A percentile compares a stretch with the other conserved stretches of the same genome.
Conservation (phyloP, 2,113 vertebrate species). For the Trematocara marginatum region DNA sequence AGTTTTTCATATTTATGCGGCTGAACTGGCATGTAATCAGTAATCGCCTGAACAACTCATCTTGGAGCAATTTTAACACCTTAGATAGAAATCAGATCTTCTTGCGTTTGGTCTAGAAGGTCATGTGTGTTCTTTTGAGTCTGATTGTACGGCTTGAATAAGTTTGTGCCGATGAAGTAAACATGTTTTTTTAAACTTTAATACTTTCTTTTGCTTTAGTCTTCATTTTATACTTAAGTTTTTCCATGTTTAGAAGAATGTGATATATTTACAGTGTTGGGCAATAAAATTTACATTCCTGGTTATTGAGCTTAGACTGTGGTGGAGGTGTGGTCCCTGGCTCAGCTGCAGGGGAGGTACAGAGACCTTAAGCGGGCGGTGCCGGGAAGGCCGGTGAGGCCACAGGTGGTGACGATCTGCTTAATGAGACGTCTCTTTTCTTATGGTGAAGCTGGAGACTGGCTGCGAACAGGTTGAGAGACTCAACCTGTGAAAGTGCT, state of each 20-base stretch:
- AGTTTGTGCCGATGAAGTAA: not conserved
- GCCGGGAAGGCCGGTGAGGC: not conserved
- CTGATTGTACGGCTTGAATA: not conserved
- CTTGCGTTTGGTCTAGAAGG: not conserved
- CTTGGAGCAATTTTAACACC: not conserved
- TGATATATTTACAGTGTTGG: not conserved
- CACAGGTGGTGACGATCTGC: not conserved
- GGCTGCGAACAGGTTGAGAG: not conserved
- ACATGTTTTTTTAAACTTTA: not conserved
- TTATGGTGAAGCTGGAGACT: not conserved
- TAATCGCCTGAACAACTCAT: not conserved
- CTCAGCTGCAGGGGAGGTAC: not conserved
- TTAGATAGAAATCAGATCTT: not conserved
- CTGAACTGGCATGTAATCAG: not conserved
- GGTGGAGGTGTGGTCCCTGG: not conserved
- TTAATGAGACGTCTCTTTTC: not conserved
- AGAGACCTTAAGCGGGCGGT: not conserved
- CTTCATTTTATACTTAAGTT: not conserved
- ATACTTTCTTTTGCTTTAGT: not conserved
- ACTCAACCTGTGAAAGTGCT: not conserved
- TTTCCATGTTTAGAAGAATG: not conserved
- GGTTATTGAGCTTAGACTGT: not conserved
- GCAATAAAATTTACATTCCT: accelerated
- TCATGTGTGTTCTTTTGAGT: not conserved
- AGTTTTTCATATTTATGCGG: not conserved